Evolutionary conservation across 2,113 vertebrate species (phyloP), one percentile per base, ranked within the genome.

Genomic region (Ploceus nigricollis): DNA sequence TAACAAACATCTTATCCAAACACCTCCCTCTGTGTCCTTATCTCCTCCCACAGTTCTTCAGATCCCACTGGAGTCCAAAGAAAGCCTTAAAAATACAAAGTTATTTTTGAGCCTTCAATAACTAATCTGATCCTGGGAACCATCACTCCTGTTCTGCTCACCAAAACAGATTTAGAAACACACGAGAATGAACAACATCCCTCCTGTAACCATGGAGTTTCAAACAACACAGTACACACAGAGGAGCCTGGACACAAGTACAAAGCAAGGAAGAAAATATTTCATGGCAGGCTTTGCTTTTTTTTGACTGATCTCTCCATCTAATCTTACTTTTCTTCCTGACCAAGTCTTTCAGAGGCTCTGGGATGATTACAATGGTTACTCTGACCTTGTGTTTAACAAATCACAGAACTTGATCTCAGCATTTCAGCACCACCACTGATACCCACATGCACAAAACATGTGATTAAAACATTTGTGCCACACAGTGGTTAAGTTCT

Each of bases 121-220:
- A 78, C 89, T 94, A 96, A 90, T 96, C 78, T 94, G 93, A 95
- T 93, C 94, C 90, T 95, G 91, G 95, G 95, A 97, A 96, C 87
- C 82, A 93, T 95, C 88, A 90, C 54, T 95, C 51, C 92, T 80
- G 71, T 35, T 85, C 87, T 91, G 54, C 73, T 54, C 84, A 79
- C 77, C 78, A 91, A 96, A 96, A 96, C 15, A 95, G 84, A 95
- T 70, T 91, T 66, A 90, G 63, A 90, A 96, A 88, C 84, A 82
- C 39, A 80, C 2, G 30, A 91, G 84, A 96, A 95, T 1, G 2
- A 94, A 94, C 78, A 95, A 93, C 90, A 95, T 75, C 82, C 22
- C 85, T 94, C 76, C 72, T 23, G 93, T 96, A 96, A 93, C 94
- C 92, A 97, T 90, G 85, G 93, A 97, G 92, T 81, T 88, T 79